phyloP scores from a whole-genome alignment of 2,113 vertebrate species.

The Sinocyclocheilus anshuiensis region DNA sequence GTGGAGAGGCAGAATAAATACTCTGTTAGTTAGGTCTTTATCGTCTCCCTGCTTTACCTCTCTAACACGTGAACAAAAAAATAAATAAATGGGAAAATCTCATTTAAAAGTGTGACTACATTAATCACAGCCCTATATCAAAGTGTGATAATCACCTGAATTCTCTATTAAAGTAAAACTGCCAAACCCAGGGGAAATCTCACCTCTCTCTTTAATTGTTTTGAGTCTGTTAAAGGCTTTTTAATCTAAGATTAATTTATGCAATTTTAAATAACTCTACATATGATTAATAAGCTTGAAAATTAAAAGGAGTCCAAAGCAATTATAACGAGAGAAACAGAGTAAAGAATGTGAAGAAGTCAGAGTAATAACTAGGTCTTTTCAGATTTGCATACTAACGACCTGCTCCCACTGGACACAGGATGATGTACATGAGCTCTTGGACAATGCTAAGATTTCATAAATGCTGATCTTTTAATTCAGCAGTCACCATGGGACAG shows the following conservation, averaged over 20 bases:
- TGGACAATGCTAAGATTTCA: slow-evolving; percentile 58
- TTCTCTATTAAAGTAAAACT: slow-evolving; percentile 92
- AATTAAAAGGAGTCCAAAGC: slow-evolving; percentile 99
- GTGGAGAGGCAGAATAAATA: slow-evolving; percentile 64
- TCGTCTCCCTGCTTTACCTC: slow-evolving; percentile 84
- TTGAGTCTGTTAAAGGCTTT: slow-evolving; percentile 95
- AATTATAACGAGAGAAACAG: slow-evolving; percentile 88
- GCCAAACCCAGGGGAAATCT: slow-evolving; percentile 94
- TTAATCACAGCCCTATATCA: slow-evolving; percentile 96
- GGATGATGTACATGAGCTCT: slow-evolving; percentile 46
- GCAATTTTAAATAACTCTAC: slow-evolving; percentile 99
- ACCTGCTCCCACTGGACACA: slow-evolving; percentile 73
- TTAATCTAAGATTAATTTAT: slow-evolving; percentile 99
- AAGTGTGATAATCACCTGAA: slow-evolving; percentile 97
- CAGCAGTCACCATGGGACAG: slow-evolving; percentile 43
- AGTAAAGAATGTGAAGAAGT: slow-evolving; percentile 78
- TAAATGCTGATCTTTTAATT: slow-evolving; percentile 60
- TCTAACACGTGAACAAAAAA: slow-evolving; percentile 61
- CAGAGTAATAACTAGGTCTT: slow-evolving; percentile 80
- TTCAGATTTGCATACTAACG: slow-evolving; percentile 86
- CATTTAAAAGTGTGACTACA: slow-evolving; percentile 91
- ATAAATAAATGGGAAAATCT: slow-evolving; percentile 75
- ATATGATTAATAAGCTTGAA: slow-evolving; percentile 99
- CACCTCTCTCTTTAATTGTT: slow-evolving; percentile 99
- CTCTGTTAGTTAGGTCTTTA: slow-evolving; percentile 82